A percentile compares a stretch with the other conserved stretches of the same genome.
phyloP scores from a whole-genome alignment of 2,888 invertebrate genomes.

The Tipula helvola region DNA sequence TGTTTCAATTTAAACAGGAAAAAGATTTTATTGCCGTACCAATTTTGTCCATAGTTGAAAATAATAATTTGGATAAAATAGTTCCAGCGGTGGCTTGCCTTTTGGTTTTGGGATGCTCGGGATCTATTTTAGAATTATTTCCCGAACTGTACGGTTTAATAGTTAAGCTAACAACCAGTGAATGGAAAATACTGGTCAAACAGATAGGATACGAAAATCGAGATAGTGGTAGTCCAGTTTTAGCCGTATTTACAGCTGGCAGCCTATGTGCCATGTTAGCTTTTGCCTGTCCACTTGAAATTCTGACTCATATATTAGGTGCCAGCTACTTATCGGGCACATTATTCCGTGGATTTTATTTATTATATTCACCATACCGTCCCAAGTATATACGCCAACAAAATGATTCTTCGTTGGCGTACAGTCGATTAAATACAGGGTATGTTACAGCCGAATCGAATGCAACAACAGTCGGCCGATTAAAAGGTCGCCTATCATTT shows the following conservation, averaged over 20 bases:
- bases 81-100: slow-evolving; percentile 42
- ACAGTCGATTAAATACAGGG: slow-evolving; percentile 25
- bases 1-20: slow-evolving; percentile 30
- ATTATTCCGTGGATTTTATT: slow-evolving; percentile 30
- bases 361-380: slow-evolving; percentile 32
- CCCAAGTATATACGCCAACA: slow-evolving; percentile 32
- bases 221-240: slow-evolving; percentile 41
- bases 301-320: slow-evolving; percentile 37
- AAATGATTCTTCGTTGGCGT: slow-evolving; percentile 31
- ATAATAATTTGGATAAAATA: slow-evolving; percentile 41
- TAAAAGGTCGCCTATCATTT: neutral
- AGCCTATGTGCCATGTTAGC: slow-evolving; percentile 43
- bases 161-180: slow-evolving; percentile 40
- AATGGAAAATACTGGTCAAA: slow-evolving; percentile 42
- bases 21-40: slow-evolving; percentile 34
- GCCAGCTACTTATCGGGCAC: slow-evolving; percentile 31
- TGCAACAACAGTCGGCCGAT: neutral
- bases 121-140: slow-evolving; percentile 42
- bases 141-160: slow-evolving; percentile 39
- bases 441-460: neutral
- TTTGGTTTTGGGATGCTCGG: slow-evolving; percentile 39
- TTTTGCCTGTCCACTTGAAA: slow-evolving; percentile 43
- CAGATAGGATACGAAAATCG: slow-evolving; percentile 41
- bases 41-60: slow-evolving; percentile 39
- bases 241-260: slow-evolving; percentile 43